Conservation (phyloP, 2,888 invertebrate genomes). For the Cephonodes hylas region DNA sequence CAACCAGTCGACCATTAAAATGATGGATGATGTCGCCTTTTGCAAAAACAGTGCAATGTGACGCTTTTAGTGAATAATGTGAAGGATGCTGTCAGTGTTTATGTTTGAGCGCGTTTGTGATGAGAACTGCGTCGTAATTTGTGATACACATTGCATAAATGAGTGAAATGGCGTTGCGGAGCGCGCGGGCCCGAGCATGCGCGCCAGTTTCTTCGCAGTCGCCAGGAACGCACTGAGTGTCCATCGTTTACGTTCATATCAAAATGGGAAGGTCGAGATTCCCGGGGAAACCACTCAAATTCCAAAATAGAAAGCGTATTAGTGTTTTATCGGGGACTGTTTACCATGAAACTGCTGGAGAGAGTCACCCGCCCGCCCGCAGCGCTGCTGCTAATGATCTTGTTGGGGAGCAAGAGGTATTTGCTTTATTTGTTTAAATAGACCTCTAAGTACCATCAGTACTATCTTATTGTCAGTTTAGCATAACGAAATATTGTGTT, state of each 20-base stretch:
- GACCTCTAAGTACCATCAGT: not conserved
- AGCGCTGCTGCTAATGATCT: conserved; percentile 71
- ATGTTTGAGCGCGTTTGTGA: conserved; percentile 63
- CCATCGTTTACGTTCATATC: conserved; percentile 79
- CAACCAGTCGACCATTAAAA: conserved; percentile 77
- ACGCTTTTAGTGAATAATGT: conserved; percentile 71
- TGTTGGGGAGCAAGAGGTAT: conserved; percentile 78
- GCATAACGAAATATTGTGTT: conserved; percentile 59
- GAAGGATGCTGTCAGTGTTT: conserved; percentile 69
- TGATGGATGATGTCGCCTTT: conserved; percentile 76
- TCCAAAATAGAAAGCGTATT: conserved; percentile 91
- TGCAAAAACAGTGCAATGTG: conserved; percentile 75
- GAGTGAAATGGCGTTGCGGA: conserved; percentile 80
- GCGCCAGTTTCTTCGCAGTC: conserved; percentile 76
- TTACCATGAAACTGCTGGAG: conserved; percentile 74
- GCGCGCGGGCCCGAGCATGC: conserved; percentile 81
- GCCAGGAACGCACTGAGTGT: conserved; percentile 79
- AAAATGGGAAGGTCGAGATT: conserved; percentile 91
- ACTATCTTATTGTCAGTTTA: not conserved
- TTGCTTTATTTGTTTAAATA: conserved; percentile 39
- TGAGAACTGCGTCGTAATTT: conserved; percentile 78
- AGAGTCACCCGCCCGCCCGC: conserved; percentile 70
- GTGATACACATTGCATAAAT: conserved; percentile 77
- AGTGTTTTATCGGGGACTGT: conserved; percentile 87
- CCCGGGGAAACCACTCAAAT: conserved; percentile 93